Percentiles rank a stretch among this genome's conserved stretches.
Conservation (phyloP, 1,140 invertebrate genomes). For the Choristoneura fumiferana region DNA sequence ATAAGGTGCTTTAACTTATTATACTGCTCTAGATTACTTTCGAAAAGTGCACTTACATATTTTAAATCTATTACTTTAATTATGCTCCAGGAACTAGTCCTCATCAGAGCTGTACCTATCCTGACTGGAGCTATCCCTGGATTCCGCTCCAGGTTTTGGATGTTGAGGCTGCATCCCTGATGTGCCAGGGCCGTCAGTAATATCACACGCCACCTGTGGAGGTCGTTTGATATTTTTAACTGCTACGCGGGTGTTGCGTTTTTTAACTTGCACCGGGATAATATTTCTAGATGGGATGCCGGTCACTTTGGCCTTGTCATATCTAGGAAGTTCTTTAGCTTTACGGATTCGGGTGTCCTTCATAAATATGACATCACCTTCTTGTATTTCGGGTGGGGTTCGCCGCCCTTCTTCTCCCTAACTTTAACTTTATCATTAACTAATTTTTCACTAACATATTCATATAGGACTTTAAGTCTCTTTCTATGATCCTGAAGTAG, state of each 20-base stretch:
- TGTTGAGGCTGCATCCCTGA: neutral
- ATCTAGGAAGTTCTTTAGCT: neutral
- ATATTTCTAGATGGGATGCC: neutral
- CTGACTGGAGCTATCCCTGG: conserved; percentile 10
- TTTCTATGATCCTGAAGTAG: conserved; percentile 6
- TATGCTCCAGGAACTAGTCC: conserved; percentile 8
- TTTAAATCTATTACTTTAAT: neutral
- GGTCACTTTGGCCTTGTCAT: conserved; percentile 10
- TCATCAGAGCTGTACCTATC: conserved; percentile 5
- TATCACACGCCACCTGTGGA: conserved; percentile 16
- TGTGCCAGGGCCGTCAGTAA: neutral
- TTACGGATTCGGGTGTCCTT: conserved; percentile 1
- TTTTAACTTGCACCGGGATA: neutral
- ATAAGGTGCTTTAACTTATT: conserved; percentile 25
- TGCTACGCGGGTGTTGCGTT: neutral
- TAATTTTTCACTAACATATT: conserved; percentile 7
- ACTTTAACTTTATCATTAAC: conserved; percentile 5
- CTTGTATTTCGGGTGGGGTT: neutral
- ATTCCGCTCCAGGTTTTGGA: neutral
- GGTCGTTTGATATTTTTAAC: conserved; percentile 6
- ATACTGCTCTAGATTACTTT: conserved; percentile 9
- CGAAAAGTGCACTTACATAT: neutral
- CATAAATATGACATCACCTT: conserved; percentile 1
- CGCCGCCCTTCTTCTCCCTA: conserved; percentile 6
- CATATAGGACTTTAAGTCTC: conserved; percentile 1